Evolutionary conservation across 1,140 invertebrate genomes (phyloP).

Genomic region (Scaptomyza hsui): DNA sequence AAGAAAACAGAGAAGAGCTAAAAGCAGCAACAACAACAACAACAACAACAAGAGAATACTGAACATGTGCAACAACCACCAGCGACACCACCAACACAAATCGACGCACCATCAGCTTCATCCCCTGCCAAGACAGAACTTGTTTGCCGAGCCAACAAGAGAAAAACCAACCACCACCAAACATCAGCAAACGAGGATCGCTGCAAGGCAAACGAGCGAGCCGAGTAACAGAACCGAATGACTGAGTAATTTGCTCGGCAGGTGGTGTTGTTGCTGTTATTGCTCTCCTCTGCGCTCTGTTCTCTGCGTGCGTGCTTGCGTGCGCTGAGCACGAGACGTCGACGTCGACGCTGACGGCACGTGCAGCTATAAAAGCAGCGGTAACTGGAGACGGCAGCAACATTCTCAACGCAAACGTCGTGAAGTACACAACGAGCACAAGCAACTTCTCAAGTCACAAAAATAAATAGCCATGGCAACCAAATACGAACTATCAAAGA

Average conservation of each 20-base stretch:
- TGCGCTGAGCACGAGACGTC: slow-evolving; percentile 73
- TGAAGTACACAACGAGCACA: slow-evolving; percentile 54
- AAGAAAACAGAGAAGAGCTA: slow-evolving; percentile 74
- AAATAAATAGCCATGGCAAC: slow-evolving; percentile 65
- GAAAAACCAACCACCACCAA: slow-evolving; percentile 77
- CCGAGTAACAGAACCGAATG: slow-evolving; percentile 27
- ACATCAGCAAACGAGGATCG: slow-evolving; percentile 55
- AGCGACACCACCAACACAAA: slow-evolving; percentile 44
- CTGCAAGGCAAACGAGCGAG: slow-evolving; percentile 18
- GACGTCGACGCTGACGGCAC: slow-evolving; percentile 53
- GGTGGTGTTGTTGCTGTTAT: slow-evolving; percentile 55
- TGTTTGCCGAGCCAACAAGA: slow-evolving; percentile 58
- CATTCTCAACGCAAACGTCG: slow-evolving; percentile 77
- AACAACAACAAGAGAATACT: slow-evolving; percentile 52
- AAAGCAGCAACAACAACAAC: slow-evolving; percentile 49
- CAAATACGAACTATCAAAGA: slow-evolving; percentile 87
- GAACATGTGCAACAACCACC: slow-evolving; percentile 36
- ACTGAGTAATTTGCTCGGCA: slow-evolving; percentile 72
- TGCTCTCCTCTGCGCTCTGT: slow-evolving; percentile 10
- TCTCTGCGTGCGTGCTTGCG: slow-evolving; percentile 31
- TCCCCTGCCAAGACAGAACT: slow-evolving; percentile 73
- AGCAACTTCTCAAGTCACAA: slow-evolving; percentile 22
- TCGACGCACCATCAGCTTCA: slow-evolving; percentile 58
- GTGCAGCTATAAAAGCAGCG: slow-evolving; percentile 80
- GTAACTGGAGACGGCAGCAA: slow-evolving; percentile 63